Base-by-base conservation (phyloP, 2,888 invertebrate species). In the Epistrophe eligans region DNA sequence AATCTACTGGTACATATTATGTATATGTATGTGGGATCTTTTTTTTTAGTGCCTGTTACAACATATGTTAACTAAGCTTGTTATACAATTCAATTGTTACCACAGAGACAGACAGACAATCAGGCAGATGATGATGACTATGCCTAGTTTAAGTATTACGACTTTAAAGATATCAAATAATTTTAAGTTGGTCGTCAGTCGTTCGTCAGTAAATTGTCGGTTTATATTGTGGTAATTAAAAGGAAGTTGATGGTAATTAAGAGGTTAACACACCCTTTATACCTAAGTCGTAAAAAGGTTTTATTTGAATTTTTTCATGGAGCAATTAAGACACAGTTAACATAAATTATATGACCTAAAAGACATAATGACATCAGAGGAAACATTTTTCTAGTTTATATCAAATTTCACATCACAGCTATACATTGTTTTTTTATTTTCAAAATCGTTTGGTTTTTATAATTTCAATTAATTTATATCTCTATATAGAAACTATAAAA, bases 31-130 rank as follows among this genome's bases (percentile, higher is more conserved):
- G 5, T 17, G 45, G n/a, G 8, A 45, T 24, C 1, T 24, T 45
- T 76, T 45, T 76, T 70, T 57, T 58, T 60, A 43, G 60, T 60
- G 40, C 38, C 64, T 58, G 72, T 72, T 70, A 66, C 48, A 71
- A 60, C 76, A 80, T 57, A 80, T 77, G 84, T 66, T 71, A 58
- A 60, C 17, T 67, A 13, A 64, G 70, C 19, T 58, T 77, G 67
- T 84, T 80, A 80, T 52, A 84, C 80, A 84, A 80, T 70, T 74
- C 57, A 57, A 64, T 84, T 71, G 58, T 66, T 58, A 52, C 71
- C 9, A n/a, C 74, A 15, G 24, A 24, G 24, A 24, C 24, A 24
- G 24, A 24, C 24, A 24, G 24, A 3, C 48, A 57, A 28, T 4
- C 5, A 28, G 2, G 35, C 7, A 9, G 66, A 24, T 58, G 48